Conservation (phyloP, 2,113 vertebrate species). For the Pungitius pungitius region DNA sequence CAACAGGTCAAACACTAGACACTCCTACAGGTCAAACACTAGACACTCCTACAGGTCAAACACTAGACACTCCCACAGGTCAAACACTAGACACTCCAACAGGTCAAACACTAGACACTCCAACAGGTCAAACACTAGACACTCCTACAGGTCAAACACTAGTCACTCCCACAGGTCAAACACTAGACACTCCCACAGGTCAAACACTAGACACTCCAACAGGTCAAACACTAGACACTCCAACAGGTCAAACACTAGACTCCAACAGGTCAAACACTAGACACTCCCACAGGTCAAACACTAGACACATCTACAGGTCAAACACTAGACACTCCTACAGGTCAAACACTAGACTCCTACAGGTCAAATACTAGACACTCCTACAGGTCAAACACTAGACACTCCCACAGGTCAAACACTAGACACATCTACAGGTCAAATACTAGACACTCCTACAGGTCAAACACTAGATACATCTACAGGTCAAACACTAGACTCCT, state of each 20-base stretch:
- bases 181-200: too few relatives aligned
- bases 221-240: too few relatives aligned
- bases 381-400: too few relatives aligned
- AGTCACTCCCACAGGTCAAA: background rate
- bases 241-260: too few relatives aligned
- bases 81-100: background rate
- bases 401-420: too few relatives aligned
- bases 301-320: too few relatives aligned
- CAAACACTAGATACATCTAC: too few relatives aligned
- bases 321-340: conserved; percentile 35
- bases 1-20: conserved; percentile 56
- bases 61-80: conserved; percentile 42
- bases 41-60: background rate
- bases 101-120: too few relatives aligned
- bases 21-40: conserved; percentile 54
- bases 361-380: conserved; percentile 26
- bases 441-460: background rate
- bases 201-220: too few relatives aligned
- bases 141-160: background rate
- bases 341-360: conserved; percentile 37
- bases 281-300: too few relatives aligned
- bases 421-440: background rate
- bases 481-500: too few relatives aligned
- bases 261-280: background rate
- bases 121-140: too few relatives aligned